phyloP scores from a whole-genome alignment of 2,113 vertebrate genomes.

The Ammospiza caudacuta region DNA sequence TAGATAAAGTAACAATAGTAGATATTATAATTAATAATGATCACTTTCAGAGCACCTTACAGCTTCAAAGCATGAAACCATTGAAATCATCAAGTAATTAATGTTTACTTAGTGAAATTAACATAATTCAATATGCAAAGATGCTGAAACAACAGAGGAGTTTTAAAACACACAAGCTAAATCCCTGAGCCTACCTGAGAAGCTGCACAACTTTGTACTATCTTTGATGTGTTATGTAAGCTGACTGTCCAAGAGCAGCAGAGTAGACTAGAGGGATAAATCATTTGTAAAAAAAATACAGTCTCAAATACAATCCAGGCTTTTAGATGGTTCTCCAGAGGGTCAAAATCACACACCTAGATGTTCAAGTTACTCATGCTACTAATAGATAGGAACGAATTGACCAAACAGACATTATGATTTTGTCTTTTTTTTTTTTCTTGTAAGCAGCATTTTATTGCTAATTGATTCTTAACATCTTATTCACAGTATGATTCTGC shows the following conservation, averaged over 20 bases:
- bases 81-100: neutral
- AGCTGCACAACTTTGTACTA: neutral
- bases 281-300: neutral
- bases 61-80: neutral
- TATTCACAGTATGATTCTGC: neutral
- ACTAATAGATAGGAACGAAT: neutral
- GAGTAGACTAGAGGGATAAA: neutral
- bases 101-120: slow-evolving; percentile 13
- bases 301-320: neutral
- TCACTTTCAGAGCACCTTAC: neutral
- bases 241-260: neutral
- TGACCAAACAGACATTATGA: neutral
- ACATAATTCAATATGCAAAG: neutral
- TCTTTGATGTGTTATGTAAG: neutral
- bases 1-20: neutral
- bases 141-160: neutral
- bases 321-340: neutral
- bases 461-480: slow-evolving; percentile 11
- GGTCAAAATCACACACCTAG: neutral
- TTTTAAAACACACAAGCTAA: neutral
- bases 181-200: neutral
- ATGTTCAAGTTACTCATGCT: neutral
- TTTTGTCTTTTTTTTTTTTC: neutral
- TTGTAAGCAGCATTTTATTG: neutral
- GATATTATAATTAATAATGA: neutral